A percentile compares a stretch with the other conserved stretches of the same genome.
These are phyloP conservation scores for Phoxinus dragarum DNA, from an alignment of 2,797 vertebrate species.

Conservation along the genomic window DNA sequence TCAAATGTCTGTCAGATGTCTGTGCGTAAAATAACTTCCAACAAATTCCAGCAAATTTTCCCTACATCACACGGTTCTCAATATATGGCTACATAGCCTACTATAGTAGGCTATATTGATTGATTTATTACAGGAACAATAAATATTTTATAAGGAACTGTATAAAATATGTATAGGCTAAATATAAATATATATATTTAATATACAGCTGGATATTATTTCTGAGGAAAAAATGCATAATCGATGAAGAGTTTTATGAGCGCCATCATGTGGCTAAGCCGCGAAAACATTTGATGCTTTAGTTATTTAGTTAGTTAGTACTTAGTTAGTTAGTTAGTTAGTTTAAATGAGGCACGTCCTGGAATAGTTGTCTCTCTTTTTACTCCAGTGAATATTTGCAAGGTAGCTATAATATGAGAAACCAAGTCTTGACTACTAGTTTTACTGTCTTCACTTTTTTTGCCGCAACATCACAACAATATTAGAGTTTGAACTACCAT, in stretches of 20 bases:
- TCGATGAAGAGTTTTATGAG: not conserved
- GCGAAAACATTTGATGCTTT: not conserved
- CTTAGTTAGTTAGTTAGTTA: not conserved
- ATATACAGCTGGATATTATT: not conserved
- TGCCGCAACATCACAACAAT: not conserved
- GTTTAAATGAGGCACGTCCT: not conserved
- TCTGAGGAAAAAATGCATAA: not conserved
- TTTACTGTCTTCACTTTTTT: not conserved
- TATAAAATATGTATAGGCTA: not conserved
- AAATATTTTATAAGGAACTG: not conserved
- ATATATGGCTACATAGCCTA: not conserved
- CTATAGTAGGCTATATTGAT: not conserved
- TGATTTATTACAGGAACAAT: not conserved
- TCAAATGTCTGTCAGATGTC: not conserved
- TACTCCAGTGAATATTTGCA: not conserved
- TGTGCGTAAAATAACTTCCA: not conserved
- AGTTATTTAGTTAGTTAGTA: not conserved
- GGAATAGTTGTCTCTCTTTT: not conserved
- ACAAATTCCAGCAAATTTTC: not conserved
- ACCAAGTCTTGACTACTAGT: not conserved
- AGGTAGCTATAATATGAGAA: not conserved
- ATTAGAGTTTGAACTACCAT: not conserved
- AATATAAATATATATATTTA: not conserved
- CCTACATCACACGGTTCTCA: not conserved
- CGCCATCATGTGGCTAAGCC: conserved; percentile 19